phyloP scores from a whole-genome alignment of 2,113 vertebrate species.

The Bufo gargarizans region DNA sequence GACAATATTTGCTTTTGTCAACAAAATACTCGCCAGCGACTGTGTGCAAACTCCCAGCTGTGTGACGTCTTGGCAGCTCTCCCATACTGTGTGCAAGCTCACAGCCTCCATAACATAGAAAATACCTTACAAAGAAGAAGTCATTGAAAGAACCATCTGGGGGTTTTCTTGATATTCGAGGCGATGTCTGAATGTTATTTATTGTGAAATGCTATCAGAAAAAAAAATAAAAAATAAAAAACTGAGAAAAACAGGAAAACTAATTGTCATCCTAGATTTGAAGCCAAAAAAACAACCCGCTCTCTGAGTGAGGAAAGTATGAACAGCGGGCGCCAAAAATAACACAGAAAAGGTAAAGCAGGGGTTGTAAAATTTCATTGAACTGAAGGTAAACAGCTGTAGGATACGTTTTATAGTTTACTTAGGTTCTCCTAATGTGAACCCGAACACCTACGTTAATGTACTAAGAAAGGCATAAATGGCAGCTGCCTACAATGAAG shows the following conservation, averaged over 20 bases:
- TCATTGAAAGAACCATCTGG: neutral
- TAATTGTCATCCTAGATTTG: neutral
- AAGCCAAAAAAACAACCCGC: neutral
- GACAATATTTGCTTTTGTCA: conserved; percentile 30
- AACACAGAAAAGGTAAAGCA: conserved; percentile 17
- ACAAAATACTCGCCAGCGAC: neutral
- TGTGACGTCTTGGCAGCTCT: neutral
- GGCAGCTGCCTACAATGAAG: neutral
- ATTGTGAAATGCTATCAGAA: conserved; percentile 14
- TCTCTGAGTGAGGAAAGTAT: neutral
- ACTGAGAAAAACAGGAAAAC: neutral
- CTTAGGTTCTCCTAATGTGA: neutral
- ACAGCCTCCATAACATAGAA: neutral
- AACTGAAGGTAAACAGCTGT: neutral
- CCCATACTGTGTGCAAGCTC: neutral
- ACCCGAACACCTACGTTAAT: neutral
- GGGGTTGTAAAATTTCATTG: neutral
- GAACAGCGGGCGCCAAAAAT: neutral
- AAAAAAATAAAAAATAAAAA: neutral
- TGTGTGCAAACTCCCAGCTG: conserved; percentile 2
- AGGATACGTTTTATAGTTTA: neutral
- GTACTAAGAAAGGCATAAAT: neutral
- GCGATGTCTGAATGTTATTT: neutral
- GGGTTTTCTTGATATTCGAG: neutral
- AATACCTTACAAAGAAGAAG: neutral